phyloP scores from a whole-genome alignment of 2,888 invertebrate genomes.

The Monoplex corrugatus region DNA sequence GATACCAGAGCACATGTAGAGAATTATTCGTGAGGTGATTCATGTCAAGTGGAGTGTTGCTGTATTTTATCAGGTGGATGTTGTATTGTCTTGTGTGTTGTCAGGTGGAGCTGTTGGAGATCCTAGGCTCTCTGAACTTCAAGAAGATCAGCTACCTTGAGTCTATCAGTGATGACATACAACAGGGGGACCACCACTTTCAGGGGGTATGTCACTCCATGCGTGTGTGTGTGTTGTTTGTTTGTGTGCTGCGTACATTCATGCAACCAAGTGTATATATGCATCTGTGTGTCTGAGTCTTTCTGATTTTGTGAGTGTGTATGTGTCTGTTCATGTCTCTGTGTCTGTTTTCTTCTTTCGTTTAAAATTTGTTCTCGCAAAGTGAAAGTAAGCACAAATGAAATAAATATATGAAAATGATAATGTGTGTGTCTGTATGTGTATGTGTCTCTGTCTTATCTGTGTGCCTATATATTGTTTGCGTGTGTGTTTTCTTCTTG shows the following conservation, averaged over 20 bases:
- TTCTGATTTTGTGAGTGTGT: neutral
- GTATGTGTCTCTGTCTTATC: neutral
- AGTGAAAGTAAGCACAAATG: too few relatives aligned
- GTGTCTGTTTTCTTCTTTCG: neutral
- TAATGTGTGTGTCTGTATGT: neutral
- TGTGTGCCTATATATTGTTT: neutral
- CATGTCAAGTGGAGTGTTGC: too few relatives aligned
- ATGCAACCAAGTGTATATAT: neutral
- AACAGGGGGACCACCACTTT: conserved; percentile 68
- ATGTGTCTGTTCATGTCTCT: neutral
- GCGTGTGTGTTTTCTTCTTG: neutral
- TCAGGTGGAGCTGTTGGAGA: conserved; percentile 86
- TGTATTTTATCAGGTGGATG: neutral
- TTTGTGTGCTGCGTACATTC: neutral
- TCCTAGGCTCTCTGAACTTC: conserved; percentile 85
- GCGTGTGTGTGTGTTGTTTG: neutral
- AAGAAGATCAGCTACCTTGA: conserved; percentile 85
- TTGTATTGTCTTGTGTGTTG: conserved; percentile 57
- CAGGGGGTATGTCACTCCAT: conserved; percentile 71
- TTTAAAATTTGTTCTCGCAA: too few relatives aligned
- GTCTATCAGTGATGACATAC: conserved; percentile 67
- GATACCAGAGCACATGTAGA: too few relatives aligned
- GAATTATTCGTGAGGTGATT: too few relatives aligned
- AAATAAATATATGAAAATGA: neutral
- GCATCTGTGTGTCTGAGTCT: neutral